Evolutionary conservation across 1,140 invertebrate species (phyloP), one percentile per base, ranked within the genome.

Genomic region (Neuroterus valhalla): DNA sequence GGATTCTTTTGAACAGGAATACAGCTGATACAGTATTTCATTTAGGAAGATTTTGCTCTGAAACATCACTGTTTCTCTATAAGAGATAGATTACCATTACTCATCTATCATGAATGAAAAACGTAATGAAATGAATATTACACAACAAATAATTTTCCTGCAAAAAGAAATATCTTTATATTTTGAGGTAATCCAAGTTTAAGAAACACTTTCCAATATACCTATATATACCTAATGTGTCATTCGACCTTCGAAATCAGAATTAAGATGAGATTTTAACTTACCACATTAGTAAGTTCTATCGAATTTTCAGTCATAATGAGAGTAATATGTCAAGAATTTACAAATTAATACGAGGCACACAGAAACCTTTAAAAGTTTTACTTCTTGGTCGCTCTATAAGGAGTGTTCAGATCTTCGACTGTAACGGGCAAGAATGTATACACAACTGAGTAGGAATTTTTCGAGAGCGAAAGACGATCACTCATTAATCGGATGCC

Each of bases 41-140:
- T 66, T 66, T 46, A 46, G 44, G 11, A 45, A 71, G 52, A 2
- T 66, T 46, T 45, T 67, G 48, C 45, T 55, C 48, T 31, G n/a
- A 17, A 15, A 2, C 12, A 31, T 69, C 11, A 69, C 8, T 2
- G 19, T 1, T 23, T 11, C 15, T 62, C 19, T 14, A 23, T 62
- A 23, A 2, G 12, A 23, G 6, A 23, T 10, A 2, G 26, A 62
- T 26, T 62, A 4, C 4, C 15, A 19, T 62, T 62, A 23, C 17
- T 62, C 55, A 62, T 62, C 19, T 2, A 26, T 62, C 1, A 62
- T 21, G 17, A 26, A 62, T 23, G 3, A 62, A 62, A 62, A 23
- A 62, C 21, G 19, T 2, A 62, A n/a, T 62, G 12, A 62, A 62
- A 17, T 11, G 21, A 46, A 68, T 68, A 38, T 46, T 69, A 69